Base-by-base conservation (phyloP, 2,797 vertebrate species). In the Apogon talboti region DNA sequence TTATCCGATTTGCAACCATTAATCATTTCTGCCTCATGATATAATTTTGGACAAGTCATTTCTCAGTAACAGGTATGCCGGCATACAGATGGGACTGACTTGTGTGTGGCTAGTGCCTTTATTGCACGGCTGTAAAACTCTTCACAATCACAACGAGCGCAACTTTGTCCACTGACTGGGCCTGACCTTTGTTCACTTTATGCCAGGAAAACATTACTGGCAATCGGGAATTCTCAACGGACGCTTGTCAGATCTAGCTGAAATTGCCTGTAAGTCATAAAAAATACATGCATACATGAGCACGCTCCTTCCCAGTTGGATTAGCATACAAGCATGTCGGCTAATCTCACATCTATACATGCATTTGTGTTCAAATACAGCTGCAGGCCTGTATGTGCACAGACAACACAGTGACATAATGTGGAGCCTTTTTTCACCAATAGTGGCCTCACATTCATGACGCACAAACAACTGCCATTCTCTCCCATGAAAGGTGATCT, bases 1-100 rank as follows among this genome's bases (percentile, higher is more conserved):
- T 90, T 89, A 85, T 89, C 83, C 46, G 78, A 89, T 89, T 86
- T 87, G 65, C 83, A 71, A 76, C 79, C 89, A 91, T 88, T 88
- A 88, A 88, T 91, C 83, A 87, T 90, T 86, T 79, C 73, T 89
- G 82, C 74, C 63, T 80, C 77, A 65, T 86, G 85, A 86, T 85
- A 84, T 85, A 57, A 89, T 91, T 89, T 87, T 80, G 70, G 77
- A 84, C 70, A 67, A 82, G 81, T 88, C 50, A 76, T 85, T 89
- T 83, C 76, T 79, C 63, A 60, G 75, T 74, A 78, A 81, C 84
- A 90, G 82, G 84, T 88, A 84, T 69, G 76, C 67, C 68, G 71
- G 44, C 61, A 58, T 50, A 21, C 66, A 3, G 15, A 45, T 61
- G 43, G 74, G 71, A 74, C 78, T 74, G 75, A 70, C 66, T 72